phyloP scores from a whole-genome alignment of 1,140 invertebrate species.

The Drosophila nasuta region DNA sequence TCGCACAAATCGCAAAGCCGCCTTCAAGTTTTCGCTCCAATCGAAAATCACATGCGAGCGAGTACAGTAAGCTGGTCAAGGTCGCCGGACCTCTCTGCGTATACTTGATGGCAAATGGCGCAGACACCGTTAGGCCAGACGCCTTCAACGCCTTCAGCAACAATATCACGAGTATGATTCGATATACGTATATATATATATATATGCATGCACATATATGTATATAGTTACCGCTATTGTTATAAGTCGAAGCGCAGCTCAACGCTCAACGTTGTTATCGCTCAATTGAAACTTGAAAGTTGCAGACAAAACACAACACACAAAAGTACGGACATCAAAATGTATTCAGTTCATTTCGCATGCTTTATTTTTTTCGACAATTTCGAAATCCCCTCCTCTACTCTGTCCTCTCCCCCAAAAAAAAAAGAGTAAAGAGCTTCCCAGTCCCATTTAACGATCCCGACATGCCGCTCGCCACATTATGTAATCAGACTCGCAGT shows the following conservation, averaged over 20 bases:
- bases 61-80: constrained; percentile 60
- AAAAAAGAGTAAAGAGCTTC: constrained; percentile 1
- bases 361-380: constrained; percentile 9
- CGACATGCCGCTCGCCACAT: background rate
- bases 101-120: constrained; percentile 52
- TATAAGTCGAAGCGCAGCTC: background rate
- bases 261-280: constrained; percentile 3
- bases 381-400: constrained; percentile 21
- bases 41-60: constrained; percentile 24
- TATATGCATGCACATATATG: background rate
- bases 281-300: constrained; percentile 8
- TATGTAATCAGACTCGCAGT: constrained; percentile 11
- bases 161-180: background rate
- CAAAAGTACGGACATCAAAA: constrained; percentile 14
- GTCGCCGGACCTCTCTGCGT: constrained; percentile 50
- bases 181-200: background rate
- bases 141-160: constrained; percentile 31
- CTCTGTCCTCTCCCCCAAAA: background rate
- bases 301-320: background rate
- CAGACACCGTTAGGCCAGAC: constrained; percentile 41
- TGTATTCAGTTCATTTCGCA: constrained; percentile 17
- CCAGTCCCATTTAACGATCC: background rate
- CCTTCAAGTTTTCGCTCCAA: constrained; percentile 32
- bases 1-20: constrained; percentile 19
- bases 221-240: constrained; percentile 9